Conservation (phyloP, 1,140 invertebrate species). For the Copidosoma floridanum region DNA sequence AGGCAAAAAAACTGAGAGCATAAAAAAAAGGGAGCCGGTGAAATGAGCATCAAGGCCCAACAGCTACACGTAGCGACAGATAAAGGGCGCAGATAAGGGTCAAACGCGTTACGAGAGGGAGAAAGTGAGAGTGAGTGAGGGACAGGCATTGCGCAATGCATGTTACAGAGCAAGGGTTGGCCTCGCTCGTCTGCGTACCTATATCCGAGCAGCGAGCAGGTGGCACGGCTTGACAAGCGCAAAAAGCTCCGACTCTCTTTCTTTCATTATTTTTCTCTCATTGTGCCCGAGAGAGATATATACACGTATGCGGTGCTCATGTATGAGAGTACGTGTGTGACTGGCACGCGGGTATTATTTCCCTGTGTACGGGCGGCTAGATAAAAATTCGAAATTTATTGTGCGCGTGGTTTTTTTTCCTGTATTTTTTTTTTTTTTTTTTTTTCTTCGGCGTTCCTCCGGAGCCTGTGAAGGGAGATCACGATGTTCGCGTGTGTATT, state of each 20-base stretch:
- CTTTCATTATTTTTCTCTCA: too few relatives aligned
- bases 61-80: too few relatives aligned
- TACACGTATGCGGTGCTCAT: not conserved
- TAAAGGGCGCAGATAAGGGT: constrained; percentile 24
- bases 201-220: not conserved
- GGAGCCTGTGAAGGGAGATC: too few relatives aligned
- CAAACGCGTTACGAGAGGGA: constrained; percentile 4
- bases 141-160: not conserved
- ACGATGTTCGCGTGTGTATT: too few relatives aligned
- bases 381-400: constrained; percentile 1
- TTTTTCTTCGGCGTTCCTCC: too few relatives aligned
- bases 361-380: not conserved
- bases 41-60: too few relatives aligned
- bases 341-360: not conserved
- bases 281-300: too few relatives aligned
- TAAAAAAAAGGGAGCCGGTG: constrained; percentile 25
- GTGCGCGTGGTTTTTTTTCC: not conserved
- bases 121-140: too few relatives aligned
- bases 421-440: not conserved
- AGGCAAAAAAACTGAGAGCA: constrained; percentile 20
- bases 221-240: constrained; percentile 8
- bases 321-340: not conserved
- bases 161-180: not conserved
- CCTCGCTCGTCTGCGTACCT: not conserved
- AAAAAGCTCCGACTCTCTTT: constrained; percentile 2